A percentile compares a stretch with the other conserved stretches of the same genome.
Evolutionary conservation across 37 sponge, comb jelly and placozoan genomes (phyloP).

Genomic region (Beroe ovata): DNA sequence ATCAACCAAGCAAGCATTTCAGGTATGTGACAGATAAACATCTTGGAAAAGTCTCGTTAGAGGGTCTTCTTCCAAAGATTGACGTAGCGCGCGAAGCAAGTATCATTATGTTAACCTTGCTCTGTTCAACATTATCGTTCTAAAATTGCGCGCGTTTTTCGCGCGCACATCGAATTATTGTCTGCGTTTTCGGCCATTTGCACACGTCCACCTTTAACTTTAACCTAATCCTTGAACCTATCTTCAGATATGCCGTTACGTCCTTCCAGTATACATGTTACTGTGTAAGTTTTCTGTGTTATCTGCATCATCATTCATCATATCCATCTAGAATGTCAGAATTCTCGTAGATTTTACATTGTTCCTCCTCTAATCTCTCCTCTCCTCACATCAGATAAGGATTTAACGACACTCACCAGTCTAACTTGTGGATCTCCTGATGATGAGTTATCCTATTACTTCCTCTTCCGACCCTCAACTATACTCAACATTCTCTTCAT

Average conservation of each 20-base stretch:
- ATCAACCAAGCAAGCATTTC: neutral
- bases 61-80: neutral
- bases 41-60: no score
- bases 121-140: slow-evolving; percentile 36
- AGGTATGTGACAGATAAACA: neutral
- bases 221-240: neutral
- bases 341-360: neutral
- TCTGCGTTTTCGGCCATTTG: no score
- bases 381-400: slow-evolving; percentile 5
- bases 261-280: slow-evolving; percentile 13
- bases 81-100: slow-evolving; percentile 26
- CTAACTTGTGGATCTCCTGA: neutral
- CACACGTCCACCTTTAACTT: no score
- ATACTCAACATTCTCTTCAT: slow-evolving; percentile 10
- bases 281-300: neutral
- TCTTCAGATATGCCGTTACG: neutral
- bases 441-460: slow-evolving; percentile 8
- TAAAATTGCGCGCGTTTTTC: slow-evolving; percentile 52
- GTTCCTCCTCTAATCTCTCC: neutral
- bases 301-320: neutral
- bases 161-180: neutral
- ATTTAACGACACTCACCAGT: neutral
- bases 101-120: neutral
- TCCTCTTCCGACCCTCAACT: slow-evolving; percentile 38
- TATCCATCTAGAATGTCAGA: neutral